These are phyloP conservation scores for Pygocentrus nattereri DNA, from an alignment of 2,797 vertebrate species.

Conservation along the genomic window DNA sequence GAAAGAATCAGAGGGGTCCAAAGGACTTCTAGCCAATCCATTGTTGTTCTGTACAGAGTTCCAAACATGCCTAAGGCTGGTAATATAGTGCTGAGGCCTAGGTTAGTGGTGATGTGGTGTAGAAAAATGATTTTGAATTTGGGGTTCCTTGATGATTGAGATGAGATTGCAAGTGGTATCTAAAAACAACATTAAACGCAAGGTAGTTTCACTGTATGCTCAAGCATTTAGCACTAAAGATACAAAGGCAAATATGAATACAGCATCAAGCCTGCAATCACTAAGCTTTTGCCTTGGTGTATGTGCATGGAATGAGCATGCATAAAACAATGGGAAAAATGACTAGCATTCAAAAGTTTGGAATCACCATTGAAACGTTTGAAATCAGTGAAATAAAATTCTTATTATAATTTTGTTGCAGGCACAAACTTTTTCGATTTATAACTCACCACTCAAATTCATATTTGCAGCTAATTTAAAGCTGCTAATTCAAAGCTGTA, in stretches of 20 bases:
- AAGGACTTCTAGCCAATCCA: neutral
- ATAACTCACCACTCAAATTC: too few relatives aligned
- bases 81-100: neutral
- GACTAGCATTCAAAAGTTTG: too few relatives aligned
- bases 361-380: too few relatives aligned
- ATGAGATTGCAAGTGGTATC: neutral
- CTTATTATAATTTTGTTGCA: too few relatives aligned
- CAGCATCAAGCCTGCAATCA: neutral
- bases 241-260: neutral
- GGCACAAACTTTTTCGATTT: too few relatives aligned
- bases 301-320: neutral
- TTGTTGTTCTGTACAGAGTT: neutral
- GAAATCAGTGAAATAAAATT: too few relatives aligned
- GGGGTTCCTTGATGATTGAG: neutral
- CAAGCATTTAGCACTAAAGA: neutral
- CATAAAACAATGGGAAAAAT: too few relatives aligned
- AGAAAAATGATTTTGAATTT: neutral
- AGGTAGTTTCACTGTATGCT: neutral
- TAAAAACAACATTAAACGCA: neutral
- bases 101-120: neutral
- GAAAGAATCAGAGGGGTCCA: constrained; percentile 12
- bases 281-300: neutral
- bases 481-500: too few relatives aligned
- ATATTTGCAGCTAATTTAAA: too few relatives aligned
- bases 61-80: neutral